Evolutionary conservation across 1,140 invertebrate genomes (phyloP).

Genomic region (Marisa cornuarietis): DNA sequence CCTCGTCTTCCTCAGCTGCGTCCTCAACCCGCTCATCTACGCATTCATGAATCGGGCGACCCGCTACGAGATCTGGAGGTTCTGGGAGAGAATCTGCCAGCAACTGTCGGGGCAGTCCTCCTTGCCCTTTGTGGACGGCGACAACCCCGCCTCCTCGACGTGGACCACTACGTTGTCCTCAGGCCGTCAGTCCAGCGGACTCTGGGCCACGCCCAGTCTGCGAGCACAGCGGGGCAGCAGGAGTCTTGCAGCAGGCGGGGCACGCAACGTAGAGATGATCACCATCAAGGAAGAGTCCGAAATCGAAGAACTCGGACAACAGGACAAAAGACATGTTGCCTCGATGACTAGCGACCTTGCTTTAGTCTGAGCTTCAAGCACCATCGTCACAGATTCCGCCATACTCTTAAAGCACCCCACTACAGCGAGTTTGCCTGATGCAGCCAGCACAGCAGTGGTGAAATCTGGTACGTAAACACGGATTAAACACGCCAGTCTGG

Average conservation of each 20-base stretch:
- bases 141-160: conserved; percentile 42
- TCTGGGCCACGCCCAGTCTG: neutral
- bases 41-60: conserved; percentile 51
- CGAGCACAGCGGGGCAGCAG: conserved; percentile 1
- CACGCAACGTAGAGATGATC: conserved; percentile 12
- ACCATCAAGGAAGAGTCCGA: conserved; percentile 24
- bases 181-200: conserved; percentile 2
- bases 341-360: no score
- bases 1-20: conserved; percentile 38
- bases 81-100: conserved; percentile 33
- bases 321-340: no score
- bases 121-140: conserved; percentile 28
- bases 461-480: no score
- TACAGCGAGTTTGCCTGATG: no score
- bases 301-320: neutral
- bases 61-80: conserved; percentile 42
- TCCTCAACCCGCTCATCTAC: conserved; percentile 50
- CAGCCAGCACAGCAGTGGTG: no score
- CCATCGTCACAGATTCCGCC: no score
- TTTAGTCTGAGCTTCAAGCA: no score
- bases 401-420: no score
- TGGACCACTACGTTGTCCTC: conserved; percentile 34
- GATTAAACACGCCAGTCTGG: no score
- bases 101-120: conserved; percentile 26
- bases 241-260: neutral